Evolutionary conservation across 2,888 invertebrate species (phyloP).

Genomic region (Dasypolia templi): DNA sequence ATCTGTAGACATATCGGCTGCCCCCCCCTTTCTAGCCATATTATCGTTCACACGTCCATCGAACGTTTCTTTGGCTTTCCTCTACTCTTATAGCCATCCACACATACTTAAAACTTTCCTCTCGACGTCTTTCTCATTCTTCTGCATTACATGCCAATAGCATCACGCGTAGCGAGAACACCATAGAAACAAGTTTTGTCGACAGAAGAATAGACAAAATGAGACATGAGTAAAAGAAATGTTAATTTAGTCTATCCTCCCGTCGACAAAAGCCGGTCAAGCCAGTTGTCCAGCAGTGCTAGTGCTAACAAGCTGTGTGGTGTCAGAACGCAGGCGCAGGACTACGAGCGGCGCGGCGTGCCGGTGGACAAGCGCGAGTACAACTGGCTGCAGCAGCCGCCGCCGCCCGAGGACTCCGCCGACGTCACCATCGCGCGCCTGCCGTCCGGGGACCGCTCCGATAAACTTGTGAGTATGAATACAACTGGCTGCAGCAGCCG

Average conservation of each 20-base stretch:
- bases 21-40: not conserved
- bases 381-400: constrained; percentile 98
- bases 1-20: not conserved
- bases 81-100: not conserved
- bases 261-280: not conserved
- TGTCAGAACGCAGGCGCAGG: constrained; percentile 94
- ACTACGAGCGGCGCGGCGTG: constrained; percentile 97
- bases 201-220: no score
- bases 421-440: constrained; percentile 95
- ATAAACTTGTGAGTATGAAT: constrained; percentile 94
- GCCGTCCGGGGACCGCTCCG: constrained; percentile 96
- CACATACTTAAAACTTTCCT: not conserved
- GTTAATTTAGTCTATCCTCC: no score
- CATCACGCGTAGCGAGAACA: no score
- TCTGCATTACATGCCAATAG: not conserved
- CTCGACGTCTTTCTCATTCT: no score
- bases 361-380: constrained; percentile 97
- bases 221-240: no score
- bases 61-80: not conserved
- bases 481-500: constrained; percentile 98
- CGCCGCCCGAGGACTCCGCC: constrained; percentile 97
- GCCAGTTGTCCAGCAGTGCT: not conserved
- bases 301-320: not conserved
- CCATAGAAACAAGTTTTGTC: no score
- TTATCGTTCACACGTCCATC: not conserved